phyloP scores from a whole-genome alignment of 2,888 invertebrate species.

The Epirrita christyi region DNA sequence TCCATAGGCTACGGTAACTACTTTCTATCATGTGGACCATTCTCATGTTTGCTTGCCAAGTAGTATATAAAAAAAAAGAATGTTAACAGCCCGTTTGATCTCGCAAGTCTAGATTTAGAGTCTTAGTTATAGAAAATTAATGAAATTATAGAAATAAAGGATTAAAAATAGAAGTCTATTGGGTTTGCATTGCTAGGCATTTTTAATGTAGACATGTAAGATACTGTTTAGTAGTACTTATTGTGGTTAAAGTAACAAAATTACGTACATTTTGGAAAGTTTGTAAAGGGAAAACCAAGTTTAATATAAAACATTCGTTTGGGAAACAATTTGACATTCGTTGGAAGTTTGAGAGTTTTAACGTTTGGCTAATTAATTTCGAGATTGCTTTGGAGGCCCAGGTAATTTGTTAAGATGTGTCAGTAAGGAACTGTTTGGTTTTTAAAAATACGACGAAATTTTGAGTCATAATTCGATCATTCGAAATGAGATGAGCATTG shows the following conservation, averaged over 20 bases:
- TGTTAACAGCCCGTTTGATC: no score
- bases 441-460: not conserved
- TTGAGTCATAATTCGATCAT: no score
- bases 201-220: not conserved
- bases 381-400: slow-evolving; percentile 22
- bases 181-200: no score
- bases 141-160: no score
- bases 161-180: no score
- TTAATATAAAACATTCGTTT: slow-evolving; percentile 39
- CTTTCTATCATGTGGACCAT: no score
- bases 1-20: no score
- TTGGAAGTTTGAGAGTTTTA: slow-evolving; percentile 31
- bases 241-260: slow-evolving; percentile 26
- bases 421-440: not conserved
- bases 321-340: slow-evolving; percentile 39
- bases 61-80: no score
- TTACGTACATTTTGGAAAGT: slow-evolving; percentile 31
- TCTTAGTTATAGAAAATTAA: no score
- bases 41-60: no score
- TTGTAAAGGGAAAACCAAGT: slow-evolving; percentile 29
- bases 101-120: no score
- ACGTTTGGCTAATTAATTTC: slow-evolving; percentile 38
- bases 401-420: slow-evolving; percentile 3
- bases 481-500: no score
- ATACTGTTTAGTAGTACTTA: not conserved